Evolutionary conservation across 1,140 invertebrate species (phyloP).

Genomic region (Caerostris darwini): DNA sequence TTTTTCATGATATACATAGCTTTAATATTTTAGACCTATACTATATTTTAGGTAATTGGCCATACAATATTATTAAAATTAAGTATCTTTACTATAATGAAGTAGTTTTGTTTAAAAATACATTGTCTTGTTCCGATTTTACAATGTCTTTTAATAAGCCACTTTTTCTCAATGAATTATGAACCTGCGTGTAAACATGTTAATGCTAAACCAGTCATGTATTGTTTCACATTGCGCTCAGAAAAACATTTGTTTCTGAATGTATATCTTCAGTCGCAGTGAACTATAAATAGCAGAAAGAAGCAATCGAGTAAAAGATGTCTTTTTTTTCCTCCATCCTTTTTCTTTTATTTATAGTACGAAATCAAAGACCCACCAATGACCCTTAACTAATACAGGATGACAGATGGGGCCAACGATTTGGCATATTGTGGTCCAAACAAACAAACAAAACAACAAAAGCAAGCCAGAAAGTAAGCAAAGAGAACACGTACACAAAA

Average conservation of each 20-base stretch:
- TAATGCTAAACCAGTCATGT: not conserved
- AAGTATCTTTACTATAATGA: too few species aligned
- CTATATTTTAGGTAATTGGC: too few species aligned
- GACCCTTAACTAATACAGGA: slow-evolving; percentile 70
- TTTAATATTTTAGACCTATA: too few species aligned
- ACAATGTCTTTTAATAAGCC: too few species aligned
- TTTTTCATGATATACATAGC: too few species aligned
- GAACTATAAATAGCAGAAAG: not conserved
- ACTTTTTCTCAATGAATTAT: too few species aligned
- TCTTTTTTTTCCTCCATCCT: not conserved
- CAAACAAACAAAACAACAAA: too few species aligned
- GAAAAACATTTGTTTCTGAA: not conserved
- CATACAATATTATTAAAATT: too few species aligned
- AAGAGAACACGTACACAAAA: slow-evolving; percentile 14
- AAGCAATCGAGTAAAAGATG: slow-evolving; percentile 6
- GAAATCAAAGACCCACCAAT: slow-evolving; percentile 59
- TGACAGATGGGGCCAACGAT: slow-evolving; percentile 63
- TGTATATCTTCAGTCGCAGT: not conserved
- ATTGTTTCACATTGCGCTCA: not conserved
- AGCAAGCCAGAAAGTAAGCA: not conserved
- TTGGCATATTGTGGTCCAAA: slow-evolving; percentile 51
- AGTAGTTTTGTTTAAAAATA: too few species aligned
- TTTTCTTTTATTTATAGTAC: not conserved
- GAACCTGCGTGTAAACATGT: too few species aligned
- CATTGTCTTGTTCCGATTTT: too few species aligned